These are phyloP conservation scores for Drosophila asahinai DNA, from an alignment of 1,140 invertebrate species.

Conservation along the genomic window DNA sequence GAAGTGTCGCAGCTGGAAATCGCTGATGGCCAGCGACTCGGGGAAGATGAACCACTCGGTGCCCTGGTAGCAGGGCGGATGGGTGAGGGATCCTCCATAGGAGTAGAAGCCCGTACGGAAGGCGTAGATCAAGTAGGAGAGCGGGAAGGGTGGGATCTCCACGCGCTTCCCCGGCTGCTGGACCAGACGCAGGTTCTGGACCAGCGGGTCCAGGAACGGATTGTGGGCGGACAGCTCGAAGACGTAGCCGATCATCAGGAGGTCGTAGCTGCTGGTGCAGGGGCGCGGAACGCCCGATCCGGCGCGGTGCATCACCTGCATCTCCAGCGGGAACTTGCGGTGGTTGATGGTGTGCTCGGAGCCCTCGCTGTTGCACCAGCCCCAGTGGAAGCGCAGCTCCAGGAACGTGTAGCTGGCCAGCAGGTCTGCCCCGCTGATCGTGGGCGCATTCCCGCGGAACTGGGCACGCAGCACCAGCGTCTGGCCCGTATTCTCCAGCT, in stretches of 20 bases:
- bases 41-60: slow-evolving; percentile 94
- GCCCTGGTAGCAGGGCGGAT: slow-evolving; percentile 93
- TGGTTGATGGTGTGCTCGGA: slow-evolving; percentile 87
- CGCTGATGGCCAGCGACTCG: slow-evolving; percentile 89
- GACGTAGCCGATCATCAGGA: slow-evolving; percentile 76
- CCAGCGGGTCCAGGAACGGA: slow-evolving; percentile 86
- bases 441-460: slow-evolving; percentile 81
- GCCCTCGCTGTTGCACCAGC: slow-evolving; percentile 86
- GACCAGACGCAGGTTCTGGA: slow-evolving; percentile 85
- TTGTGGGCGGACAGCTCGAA: slow-evolving; percentile 85
- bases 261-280: slow-evolving; percentile 72
- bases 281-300: slow-evolving; percentile 49
- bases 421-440: slow-evolving; percentile 86
- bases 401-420: slow-evolving; percentile 85
- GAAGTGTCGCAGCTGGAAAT: slow-evolving; percentile 85
- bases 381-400: slow-evolving; percentile 87
- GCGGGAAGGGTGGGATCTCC: slow-evolving; percentile 86
- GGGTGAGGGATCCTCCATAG: slow-evolving; percentile 93
- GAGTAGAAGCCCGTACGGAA: slow-evolving; percentile 88
- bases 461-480: slow-evolving; percentile 81
- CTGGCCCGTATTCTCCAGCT: slow-evolving; percentile 74
- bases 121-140: slow-evolving; percentile 86
- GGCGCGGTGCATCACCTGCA: slow-evolving; percentile 85
- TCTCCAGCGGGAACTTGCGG: slow-evolving; percentile 86
- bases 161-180: slow-evolving; percentile 76